Percentiles rank a stretch among this genome's conserved stretches.
These are phyloP conservation scores for Drosophila seguyi DNA, from an alignment of 1,140 invertebrate genomes.

Conservation along the genomic window DNA sequence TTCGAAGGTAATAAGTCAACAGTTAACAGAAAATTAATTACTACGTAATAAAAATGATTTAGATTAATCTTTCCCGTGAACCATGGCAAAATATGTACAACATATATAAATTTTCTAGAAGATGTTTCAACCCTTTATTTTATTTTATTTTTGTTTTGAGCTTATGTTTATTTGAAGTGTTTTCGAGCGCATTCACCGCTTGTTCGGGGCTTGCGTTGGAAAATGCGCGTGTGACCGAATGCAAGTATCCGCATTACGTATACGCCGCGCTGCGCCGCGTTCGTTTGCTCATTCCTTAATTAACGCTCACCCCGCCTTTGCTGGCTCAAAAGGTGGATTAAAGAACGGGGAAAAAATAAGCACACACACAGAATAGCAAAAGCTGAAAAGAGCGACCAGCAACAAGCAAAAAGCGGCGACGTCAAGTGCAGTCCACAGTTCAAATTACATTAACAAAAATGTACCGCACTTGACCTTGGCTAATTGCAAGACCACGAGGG, in stretches of 20 bases:
- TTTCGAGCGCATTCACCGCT: slow-evolving; percentile 47
- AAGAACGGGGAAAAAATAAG: slow-evolving; percentile 9
- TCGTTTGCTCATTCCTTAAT: slow-evolving; percentile 59
- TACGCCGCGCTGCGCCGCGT: slow-evolving; percentile 61
- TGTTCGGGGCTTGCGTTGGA: slow-evolving; percentile 44
- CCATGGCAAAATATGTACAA: background rate
- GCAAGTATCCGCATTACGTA: slow-evolving; percentile 74
- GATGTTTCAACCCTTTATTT: background rate
- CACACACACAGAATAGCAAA: slow-evolving; percentile 6
- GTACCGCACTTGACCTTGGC: slow-evolving; percentile 65
- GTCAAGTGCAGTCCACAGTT: slow-evolving; percentile 50
- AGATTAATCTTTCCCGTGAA: background rate
- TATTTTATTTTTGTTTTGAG: background rate
- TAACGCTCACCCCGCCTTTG: slow-evolving; percentile 51
- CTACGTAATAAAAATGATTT: background rate
- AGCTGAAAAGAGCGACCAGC: slow-evolving; percentile 36
- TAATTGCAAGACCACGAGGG: slow-evolving; percentile 48
- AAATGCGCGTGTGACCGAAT: slow-evolving; percentile 75
- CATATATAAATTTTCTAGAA: background rate
- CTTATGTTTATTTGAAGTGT: slow-evolving; percentile 8
- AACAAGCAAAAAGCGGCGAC: slow-evolving; percentile 53
- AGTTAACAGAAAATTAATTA: too few species aligned
- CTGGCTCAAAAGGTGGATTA: slow-evolving; percentile 62
- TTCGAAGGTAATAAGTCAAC: background rate
- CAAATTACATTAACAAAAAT: slow-evolving; percentile 75